phyloP scores from a whole-genome alignment of 2,113 vertebrate genomes.

The Chionomys nivalis region DNA sequence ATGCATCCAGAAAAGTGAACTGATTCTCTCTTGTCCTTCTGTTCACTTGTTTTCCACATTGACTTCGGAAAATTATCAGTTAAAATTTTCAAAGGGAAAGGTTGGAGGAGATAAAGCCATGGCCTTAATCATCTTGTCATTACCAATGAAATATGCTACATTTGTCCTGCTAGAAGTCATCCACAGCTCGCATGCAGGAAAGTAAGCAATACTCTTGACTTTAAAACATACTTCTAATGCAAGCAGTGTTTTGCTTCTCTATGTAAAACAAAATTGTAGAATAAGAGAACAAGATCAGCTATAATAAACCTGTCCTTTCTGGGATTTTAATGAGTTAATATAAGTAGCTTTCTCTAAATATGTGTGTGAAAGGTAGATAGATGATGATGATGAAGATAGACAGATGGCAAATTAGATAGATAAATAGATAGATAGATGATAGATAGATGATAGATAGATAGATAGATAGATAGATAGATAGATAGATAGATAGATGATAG shows the following conservation, averaged over 20 bases:
- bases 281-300: background rate
- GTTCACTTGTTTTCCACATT: conserved; percentile 62
- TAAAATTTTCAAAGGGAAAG: background rate
- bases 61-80: conserved; percentile 67
- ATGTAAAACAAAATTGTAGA: background rate
- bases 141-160: background rate
- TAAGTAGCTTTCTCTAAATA: background rate
- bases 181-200: background rate
- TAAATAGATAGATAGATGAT: background rate
- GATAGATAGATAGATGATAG: background rate
- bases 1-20: conserved; percentile 51
- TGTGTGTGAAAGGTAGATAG: background rate
- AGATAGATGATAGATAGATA: background rate
- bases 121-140: background rate
- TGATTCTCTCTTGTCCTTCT: conserved; percentile 68
- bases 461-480: background rate
- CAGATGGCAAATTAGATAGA: background rate
- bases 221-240: conserved; percentile 1
- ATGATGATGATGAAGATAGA: no score
- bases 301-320: background rate
- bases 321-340: background rate
- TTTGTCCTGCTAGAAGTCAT: background rate
- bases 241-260: background rate
- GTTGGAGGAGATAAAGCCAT: background rate
- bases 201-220: background rate